Evolutionary conservation across 2,888 invertebrate species (phyloP), one percentile per base, ranked within the genome.

Genomic region (Pollenia amentaria): DNA sequence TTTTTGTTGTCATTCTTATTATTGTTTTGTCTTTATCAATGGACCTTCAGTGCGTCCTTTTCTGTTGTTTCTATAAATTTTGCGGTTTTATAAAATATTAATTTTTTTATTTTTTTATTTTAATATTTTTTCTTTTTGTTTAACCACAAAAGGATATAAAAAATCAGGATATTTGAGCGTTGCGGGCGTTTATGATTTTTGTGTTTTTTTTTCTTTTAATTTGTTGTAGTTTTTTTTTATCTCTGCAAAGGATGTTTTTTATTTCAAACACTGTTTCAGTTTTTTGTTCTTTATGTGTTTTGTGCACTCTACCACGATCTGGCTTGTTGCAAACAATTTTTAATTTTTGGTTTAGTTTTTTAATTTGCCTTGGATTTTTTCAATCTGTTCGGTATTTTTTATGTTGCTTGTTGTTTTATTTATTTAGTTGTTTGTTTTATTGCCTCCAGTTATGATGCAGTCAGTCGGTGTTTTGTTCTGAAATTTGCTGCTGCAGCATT

Each of bases 281-380:
- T 4, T 29, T 29, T 4, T 29, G 29, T 29, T 29, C 6, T 29
- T 29, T 29, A 6, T 29, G 6, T 55, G 72, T 80, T 62, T 51
- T 44, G 10, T 75, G 11, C 46, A 21, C 60, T 76, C 62, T 44
- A 16, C 44, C 53, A 64, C 6, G 29, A 29, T 29, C 6, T 65
- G 55, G 70, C 1, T 72, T 65, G 78, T 73, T 51, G 40, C 48
- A 38, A 65, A 78, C n/a, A 72, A 55, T 64, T 84, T 72, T 62
- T 83, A 78, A 67, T 55, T 67, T 83, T 70, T 83, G 21, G 51
- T 76, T 80, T 80, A 72, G 72, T 80, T 80, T 85, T 72, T 57
- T 80, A 78, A 85, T 85, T 78, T 85, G 73, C 72, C 60, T 78
- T 75, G 72, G 46, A 53, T 51, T 73, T 75, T 81, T 75, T 78